Base-by-base conservation (phyloP, 2,888 invertebrate genomes). In the Tanytarsus gracilentus region DNA sequence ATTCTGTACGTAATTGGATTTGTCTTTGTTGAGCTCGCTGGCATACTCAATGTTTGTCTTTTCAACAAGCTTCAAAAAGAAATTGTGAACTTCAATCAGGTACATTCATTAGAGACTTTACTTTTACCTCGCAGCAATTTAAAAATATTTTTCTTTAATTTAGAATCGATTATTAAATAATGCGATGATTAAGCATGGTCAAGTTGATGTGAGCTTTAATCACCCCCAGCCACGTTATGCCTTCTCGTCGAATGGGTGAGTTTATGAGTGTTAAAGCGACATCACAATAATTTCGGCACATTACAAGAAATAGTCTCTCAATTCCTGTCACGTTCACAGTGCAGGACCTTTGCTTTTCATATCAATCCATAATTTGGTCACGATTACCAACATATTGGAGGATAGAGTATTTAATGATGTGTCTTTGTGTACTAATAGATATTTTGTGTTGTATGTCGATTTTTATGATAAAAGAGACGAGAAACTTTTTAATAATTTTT, bases 1-100 rank as follows among this genome's bases (percentile, higher is more conserved):
- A 81, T 90, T 58, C 78, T 92, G 39, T 89, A 91, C 70, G 84
- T 92, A 48, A 82, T 85, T 67, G 91, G 91, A 29, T 89, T 92
- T 69, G 79, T 92, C 65, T 82, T 85, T 61, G 87, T 88, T 7
- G 91, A 93, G 72, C 76, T 91, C 63, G 87, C 92, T 27, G 93
- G 92, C 39, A 86, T 90, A 14, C 84, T 87, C 63, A 89, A 90
- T 62, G 85, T 93, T 65, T 91, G 91, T 71, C 81, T 91, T 64
- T 93, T 88, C 75, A 86, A 93, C 58, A 69, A 71, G 62, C 64
- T 74, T 29, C 73, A 74, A 26, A 21, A 40, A 16, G 11, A n/a
- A n/a, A n/a, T 9, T 26, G 40, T 16, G 21, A 25, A 55, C 16
- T 27, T 21, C 9, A 55, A 40, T 40, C 55, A 55, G 39, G 55